These are phyloP conservation scores for Drosophila oshimai DNA, from an alignment of 1,140 invertebrate genomes.

Conservation along the genomic window DNA sequence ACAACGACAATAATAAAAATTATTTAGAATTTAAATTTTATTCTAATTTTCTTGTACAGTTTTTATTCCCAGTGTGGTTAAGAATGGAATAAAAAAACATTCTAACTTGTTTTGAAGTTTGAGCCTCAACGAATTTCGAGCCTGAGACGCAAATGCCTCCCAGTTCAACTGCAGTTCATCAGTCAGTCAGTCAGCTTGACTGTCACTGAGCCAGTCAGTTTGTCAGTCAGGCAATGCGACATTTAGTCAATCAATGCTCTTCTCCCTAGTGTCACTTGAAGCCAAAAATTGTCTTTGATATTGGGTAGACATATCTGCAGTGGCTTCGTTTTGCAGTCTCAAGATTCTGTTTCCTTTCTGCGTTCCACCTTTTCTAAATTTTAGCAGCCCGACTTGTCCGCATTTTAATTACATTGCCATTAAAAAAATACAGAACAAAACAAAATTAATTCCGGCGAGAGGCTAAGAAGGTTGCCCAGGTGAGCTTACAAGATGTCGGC, in stretches of 20 bases:
- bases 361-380: background rate
- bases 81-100: background rate
- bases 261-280: slow-evolving; percentile 25
- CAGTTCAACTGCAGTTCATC: slow-evolving; percentile 56
- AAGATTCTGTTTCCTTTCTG: background rate
- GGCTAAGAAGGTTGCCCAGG: slow-evolving; percentile 14
- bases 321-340: background rate
- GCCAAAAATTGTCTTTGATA: slow-evolving; percentile 39
- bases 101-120: slow-evolving; percentile 51
- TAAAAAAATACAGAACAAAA: slow-evolving; percentile 46
- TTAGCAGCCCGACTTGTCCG: slow-evolving; percentile 15
- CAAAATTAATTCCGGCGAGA: slow-evolving; percentile 50
- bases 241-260: slow-evolving; percentile 45
- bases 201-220: slow-evolving; percentile 8
- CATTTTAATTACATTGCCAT: slow-evolving; percentile 69
- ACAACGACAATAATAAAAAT: background rate
- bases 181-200: slow-evolving; percentile 10
- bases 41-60: background rate
- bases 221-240: slow-evolving; percentile 23
- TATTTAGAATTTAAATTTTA: background rate
- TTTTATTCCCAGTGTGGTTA: background rate
- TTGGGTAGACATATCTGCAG: slow-evolving; percentile 11
- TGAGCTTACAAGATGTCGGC: slow-evolving; percentile 53
- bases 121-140: slow-evolving; percentile 21
- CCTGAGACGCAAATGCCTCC: background rate